phyloP scores from a whole-genome alignment of 1,140 invertebrate species.

The Theocolax elegans region DNA sequence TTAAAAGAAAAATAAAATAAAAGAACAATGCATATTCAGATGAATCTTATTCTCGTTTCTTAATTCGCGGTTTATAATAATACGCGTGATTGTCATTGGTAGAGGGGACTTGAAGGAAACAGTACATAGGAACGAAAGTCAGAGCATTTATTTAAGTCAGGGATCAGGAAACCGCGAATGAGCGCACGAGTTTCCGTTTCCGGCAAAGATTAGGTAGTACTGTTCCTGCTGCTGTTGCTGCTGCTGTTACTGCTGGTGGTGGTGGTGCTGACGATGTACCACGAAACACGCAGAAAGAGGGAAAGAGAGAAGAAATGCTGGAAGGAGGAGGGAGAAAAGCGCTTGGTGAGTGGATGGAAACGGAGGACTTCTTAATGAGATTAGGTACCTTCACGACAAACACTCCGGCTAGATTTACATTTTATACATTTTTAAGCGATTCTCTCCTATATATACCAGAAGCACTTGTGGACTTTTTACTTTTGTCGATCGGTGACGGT shows the following conservation, averaged over 20 bases:
- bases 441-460: conserved; percentile 37
- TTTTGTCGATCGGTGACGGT: neutral
- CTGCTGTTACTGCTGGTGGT: too few relatives aligned
- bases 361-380: conserved; percentile 68
- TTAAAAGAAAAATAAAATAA: too few relatives aligned
- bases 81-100: too few relatives aligned
- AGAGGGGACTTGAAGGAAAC: too few relatives aligned
- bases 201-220: conserved; percentile 56
- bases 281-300: conserved; percentile 8
- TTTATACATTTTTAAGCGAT: conserved; percentile 67
- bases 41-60: too few relatives aligned
- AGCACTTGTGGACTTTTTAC: too few relatives aligned
- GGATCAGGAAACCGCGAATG: conserved; percentile 59
- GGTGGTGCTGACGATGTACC: too few relatives aligned
- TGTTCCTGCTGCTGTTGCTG: too few relatives aligned
- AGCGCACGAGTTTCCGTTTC: conserved; percentile 51
- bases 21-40: too few relatives aligned
- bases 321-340: conserved; percentile 32
- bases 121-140: too few relatives aligned
- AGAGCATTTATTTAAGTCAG: conserved; percentile 59
- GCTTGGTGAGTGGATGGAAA: conserved; percentile 34
- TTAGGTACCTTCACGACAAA: conserved; percentile 60
- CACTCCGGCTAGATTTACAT: conserved; percentile 65
- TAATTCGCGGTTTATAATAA: too few relatives aligned
- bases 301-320: conserved; percentile 7